Conservation (phyloP, 2,888 invertebrate genomes). For the Lasioglossum villosulum region DNA sequence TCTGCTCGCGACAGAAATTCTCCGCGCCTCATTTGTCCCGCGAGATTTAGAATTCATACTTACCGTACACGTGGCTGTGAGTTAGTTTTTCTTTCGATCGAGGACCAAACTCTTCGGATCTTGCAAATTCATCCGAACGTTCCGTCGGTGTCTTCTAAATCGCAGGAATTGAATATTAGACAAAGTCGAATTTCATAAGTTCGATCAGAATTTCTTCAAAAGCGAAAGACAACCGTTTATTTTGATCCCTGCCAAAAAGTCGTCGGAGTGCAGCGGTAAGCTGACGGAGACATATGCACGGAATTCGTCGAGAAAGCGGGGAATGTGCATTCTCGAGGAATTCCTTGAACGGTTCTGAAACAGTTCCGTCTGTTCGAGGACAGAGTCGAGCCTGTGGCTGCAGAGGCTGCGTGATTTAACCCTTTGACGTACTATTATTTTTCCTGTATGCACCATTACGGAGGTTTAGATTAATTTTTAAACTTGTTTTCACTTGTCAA, state of each 20-base stretch:
- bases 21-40: neutral
- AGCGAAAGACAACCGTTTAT: neutral
- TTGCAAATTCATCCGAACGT: neutral
- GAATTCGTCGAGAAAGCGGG: conserved; percentile 58
- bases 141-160: neutral
- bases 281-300: conserved; percentile 58
- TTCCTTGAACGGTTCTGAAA: conserved; percentile 58
- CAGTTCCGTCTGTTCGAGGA: conserved; percentile 33
- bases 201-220: neutral
- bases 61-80: neutral
- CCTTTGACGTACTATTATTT: conserved; percentile 1
- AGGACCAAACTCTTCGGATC: neutral
- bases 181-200: neutral
- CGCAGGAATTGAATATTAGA: neutral
- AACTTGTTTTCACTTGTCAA: neutral
- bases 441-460: neutral
- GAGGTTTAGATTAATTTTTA: neutral
- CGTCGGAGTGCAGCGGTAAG: conserved; percentile 11
- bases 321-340: conserved; percentile 54
- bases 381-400: neutral
- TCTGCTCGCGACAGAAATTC: neutral
- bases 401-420: conserved; percentile 40
- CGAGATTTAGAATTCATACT: neutral
- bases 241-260: neutral
- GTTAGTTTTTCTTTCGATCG: neutral